Conservation (phyloP, 2,797 vertebrate genomes). For the Semaprochilodus insignis region DNA sequence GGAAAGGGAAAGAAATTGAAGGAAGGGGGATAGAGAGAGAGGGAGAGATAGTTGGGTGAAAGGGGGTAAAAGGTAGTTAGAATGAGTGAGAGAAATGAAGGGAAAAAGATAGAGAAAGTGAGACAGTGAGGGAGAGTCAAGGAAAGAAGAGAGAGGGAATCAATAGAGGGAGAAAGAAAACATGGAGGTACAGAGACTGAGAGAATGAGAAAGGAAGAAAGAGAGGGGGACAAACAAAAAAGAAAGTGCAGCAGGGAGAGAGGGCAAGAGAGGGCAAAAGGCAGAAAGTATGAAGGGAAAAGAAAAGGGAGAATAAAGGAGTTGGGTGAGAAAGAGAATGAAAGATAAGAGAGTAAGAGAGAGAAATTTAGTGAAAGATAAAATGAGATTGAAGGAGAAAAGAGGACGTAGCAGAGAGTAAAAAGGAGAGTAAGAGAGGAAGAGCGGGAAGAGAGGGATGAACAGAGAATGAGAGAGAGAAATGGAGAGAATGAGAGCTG, state of each 20-base stretch:
- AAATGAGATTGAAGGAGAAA: neutral
- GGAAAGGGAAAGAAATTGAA: constrained; percentile 12
- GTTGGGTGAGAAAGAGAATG: too few species aligned
- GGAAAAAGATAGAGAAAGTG: constrained; percentile 3
- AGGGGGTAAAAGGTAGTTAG: neutral
- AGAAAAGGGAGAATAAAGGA: neutral
- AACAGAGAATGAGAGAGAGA: neutral
- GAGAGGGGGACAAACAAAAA: neutral
- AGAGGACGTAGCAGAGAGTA: neutral
- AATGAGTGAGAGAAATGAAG: neutral
- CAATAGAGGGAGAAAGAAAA: neutral
- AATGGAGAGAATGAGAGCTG: neutral
- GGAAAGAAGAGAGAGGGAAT: too few species aligned
- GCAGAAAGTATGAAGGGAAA: neutral
- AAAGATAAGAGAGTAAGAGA: too few species aligned
- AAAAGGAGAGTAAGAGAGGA: too few species aligned
- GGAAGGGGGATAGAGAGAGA: neutral
- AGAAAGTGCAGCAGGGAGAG: neutral
- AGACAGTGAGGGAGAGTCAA: neutral
- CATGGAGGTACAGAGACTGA: too few species aligned
- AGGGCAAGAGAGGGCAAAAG: neutral
- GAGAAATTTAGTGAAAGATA: neutral
- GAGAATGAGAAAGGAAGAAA: neutral
- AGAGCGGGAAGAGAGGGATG: neutral
- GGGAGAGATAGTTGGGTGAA: neutral